Conservation (phyloP, 92 coral and sea anemone species). For the Pocillopora meandrina region DNA sequence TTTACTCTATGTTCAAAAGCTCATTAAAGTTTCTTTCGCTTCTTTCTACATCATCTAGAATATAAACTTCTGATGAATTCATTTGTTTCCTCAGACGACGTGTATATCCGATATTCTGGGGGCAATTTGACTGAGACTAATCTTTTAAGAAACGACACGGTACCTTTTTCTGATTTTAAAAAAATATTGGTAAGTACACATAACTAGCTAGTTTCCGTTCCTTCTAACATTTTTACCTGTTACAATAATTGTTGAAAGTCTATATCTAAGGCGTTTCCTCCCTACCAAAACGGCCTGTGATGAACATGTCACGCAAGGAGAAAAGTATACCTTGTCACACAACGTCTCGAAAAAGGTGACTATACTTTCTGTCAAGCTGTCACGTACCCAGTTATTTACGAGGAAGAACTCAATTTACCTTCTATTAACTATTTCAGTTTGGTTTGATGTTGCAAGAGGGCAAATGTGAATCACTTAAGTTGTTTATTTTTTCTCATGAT, state of each 20-base stretch:
- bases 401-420: no score
- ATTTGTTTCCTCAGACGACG: slow-evolving; percentile 6
- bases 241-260: no score
- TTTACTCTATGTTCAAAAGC: no score
- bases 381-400: no score
- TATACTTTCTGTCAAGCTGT: no score
- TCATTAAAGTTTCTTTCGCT: no score
- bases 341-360: no score
- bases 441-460: not conserved
- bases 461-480: not conserved
- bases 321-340: no score
- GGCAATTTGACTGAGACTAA: slow-evolving; percentile 26
- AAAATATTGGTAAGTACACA: slow-evolving; percentile 16
- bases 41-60: not conserved
- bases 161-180: not conserved
- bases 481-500: not conserved
- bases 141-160: slow-evolving; percentile 4
- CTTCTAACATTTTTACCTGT: not conserved
- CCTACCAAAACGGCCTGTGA: no score
- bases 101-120: slow-evolving; percentile 13
- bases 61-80: not conserved
- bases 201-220: not conserved
- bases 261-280: no score
- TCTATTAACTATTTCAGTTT: no score
- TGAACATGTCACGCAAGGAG: no score